These are phyloP conservation scores for Yponomeuta malinellus DNA, from an alignment of 2,888 invertebrate species.

Conservation along the genomic window DNA sequence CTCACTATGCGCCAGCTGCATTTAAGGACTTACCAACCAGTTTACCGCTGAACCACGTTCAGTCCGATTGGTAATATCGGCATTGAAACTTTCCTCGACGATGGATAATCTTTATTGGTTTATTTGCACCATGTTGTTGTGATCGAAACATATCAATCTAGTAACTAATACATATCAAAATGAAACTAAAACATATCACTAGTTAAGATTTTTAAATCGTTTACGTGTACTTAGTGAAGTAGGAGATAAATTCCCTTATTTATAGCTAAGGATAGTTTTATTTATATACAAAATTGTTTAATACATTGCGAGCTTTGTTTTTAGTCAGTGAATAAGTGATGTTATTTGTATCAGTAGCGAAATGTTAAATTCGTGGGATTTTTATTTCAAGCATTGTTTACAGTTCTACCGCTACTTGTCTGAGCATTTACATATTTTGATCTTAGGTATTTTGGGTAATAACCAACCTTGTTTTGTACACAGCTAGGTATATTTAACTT, in stretches of 20 bases:
- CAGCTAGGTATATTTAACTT: neutral
- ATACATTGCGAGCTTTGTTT: neutral
- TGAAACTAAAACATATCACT: constrained; percentile 60
- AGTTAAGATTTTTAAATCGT: constrained; percentile 63
- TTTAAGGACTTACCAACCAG: too few species aligned
- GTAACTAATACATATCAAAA: constrained; percentile 46
- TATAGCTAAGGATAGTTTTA: constrained; percentile 27
- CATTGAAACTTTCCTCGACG: neutral
- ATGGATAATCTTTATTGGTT: constrained; percentile 16
- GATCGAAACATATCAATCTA: constrained; percentile 55
- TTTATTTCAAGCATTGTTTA: neutral
- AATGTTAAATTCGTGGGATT: neutral
- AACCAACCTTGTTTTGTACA: neutral
- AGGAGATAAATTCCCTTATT: constrained; percentile 31
- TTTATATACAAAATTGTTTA: constrained; percentile 13
- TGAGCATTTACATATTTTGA: neutral
- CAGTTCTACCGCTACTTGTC: neutral
- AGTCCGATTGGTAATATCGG: neutral
- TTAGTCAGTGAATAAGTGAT: neutral
- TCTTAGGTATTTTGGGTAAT: neutral
- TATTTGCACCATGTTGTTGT: constrained; percentile 40
- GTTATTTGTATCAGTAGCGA: neutral
- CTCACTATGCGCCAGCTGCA: too few species aligned
- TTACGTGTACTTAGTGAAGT: constrained; percentile 59
- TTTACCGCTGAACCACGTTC: neutral